A percentile compares a stretch with the other conserved stretches of the same genome.
These are phyloP conservation scores for Lethocerus indicus DNA, from an alignment of 1,140 invertebrate genomes.

Conservation along the genomic window DNA sequence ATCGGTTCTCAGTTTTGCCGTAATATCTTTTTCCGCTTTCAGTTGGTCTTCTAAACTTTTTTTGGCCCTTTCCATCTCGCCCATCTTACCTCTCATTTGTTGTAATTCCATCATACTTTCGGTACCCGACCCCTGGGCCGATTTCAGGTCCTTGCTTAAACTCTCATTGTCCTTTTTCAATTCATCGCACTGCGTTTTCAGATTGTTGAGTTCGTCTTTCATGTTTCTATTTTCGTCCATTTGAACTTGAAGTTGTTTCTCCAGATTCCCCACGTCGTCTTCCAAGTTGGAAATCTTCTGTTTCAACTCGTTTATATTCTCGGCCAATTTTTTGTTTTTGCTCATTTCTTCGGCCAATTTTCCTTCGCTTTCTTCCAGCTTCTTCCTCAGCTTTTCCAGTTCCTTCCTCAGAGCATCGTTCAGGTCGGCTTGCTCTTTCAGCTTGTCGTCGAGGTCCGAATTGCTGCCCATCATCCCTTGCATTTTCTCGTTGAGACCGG, in stretches of 20 bases:
- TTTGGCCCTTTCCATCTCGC: not conserved
- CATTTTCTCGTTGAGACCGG: not conserved
- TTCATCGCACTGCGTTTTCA: not conserved
- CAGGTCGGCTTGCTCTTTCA: not conserved
- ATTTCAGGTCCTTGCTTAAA: not conserved
- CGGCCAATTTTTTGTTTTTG: not conserved
- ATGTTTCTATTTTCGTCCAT: not conserved
- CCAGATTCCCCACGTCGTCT: not conserved
- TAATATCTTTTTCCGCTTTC: not conserved
- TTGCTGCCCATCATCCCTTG: not conserved
- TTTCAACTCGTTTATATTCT: not conserved
- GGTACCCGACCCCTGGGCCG: not conserved
- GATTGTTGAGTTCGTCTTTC: not conserved
- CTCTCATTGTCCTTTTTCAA: not conserved
- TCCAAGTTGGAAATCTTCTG: not conserved
- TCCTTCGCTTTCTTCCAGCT: not conserved
- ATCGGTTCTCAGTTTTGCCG: not conserved
- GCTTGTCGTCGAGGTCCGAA: not conserved
- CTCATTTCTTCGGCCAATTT: not conserved
- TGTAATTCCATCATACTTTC: not conserved
- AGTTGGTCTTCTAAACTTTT: conserved; percentile 1
- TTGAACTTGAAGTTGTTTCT: not conserved
- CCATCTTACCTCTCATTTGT: not conserved
- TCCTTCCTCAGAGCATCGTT: not conserved
- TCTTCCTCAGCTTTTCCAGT: not conserved